Evolutionary conservation across 2,888 invertebrate genomes (phyloP), one percentile per base, ranked within the genome.

Genomic region (Cantharis rufa): DNA sequence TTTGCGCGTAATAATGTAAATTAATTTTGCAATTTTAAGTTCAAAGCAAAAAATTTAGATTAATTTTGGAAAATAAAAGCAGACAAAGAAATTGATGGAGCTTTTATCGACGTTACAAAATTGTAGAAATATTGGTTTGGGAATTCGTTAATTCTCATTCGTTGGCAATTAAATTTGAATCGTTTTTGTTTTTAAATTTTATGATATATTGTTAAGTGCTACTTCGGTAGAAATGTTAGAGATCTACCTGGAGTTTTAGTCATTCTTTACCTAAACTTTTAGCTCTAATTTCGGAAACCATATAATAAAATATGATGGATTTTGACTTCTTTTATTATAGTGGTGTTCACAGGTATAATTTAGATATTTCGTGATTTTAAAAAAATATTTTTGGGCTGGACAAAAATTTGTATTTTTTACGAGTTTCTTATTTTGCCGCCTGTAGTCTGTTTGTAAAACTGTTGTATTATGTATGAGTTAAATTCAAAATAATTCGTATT

Each of bases 391-490:
- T 66, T 70, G 62, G 18, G 24, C 24, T 27, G 62, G 24, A 16
- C 18, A 62, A 70, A 71, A 61, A 74, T 64, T 74, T 78, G 74
- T 75, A 75, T 78, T 78, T 48, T 77, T 78, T 72, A 78, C 63
- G 74, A 78, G 69, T 61, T 71, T 70, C 64, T 77, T 74, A 24
- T 62, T 62, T 72, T 70, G 75, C 78, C 75, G 72, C 72, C 62
- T 70, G 72, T 70, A 72, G 72, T 69, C 71, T 71, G 72, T 78
- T 78, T 75, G 70, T 74, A 76, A 76, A 75, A 61, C 81, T 82
- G 79, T 80, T 83, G 83, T 83, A 82, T 84, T 84, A 84, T 84
- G 84, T 84, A 84, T 85, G 84, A 85, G 84, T 82, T 84, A 84
- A 66, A 66, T 84, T 84, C 82, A 83, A 84, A 85, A 85, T 85